Percentiles rank a stretch among this genome's conserved stretches.
Conservation (phyloP, 2,888 invertebrate genomes). For the Sinelater perroti region DNA sequence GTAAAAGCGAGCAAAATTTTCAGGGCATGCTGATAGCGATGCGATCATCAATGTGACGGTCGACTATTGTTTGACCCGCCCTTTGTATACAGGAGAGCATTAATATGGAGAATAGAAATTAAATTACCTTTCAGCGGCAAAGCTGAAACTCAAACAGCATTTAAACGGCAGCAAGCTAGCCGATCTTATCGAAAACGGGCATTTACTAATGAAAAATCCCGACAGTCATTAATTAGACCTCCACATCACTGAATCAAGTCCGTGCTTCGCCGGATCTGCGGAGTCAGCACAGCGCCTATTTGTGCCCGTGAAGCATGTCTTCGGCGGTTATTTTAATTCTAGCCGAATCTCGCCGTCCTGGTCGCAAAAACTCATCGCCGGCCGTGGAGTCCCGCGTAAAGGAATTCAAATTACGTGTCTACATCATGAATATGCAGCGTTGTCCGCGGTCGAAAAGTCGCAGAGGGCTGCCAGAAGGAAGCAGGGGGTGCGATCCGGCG, state of each 20-base stretch:
- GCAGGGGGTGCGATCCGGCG: not conserved
- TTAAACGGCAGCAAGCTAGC: too few relatives aligned
- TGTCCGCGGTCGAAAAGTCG: slow-evolving; percentile 10
- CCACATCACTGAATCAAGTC: too few relatives aligned
- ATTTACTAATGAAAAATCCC: too few relatives aligned
- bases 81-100: not conserved
- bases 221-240: too few relatives aligned
- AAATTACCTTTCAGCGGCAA: not conserved
- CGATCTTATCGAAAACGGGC: too few relatives aligned
- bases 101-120: not conserved
- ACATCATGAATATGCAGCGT: slow-evolving; percentile 18
- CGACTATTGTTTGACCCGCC: not conserved
- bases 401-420: slow-evolving; percentile 17
- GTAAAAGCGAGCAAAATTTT: too few relatives aligned
- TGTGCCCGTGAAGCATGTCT: too few relatives aligned
- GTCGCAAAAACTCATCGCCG: slow-evolving; percentile 5
- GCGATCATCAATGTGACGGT: not conserved
- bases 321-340: too few relatives aligned
- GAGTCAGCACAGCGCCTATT: too few relatives aligned
- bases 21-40: not conserved
- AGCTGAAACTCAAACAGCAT: too few relatives aligned
- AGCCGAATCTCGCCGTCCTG: too few relatives aligned
- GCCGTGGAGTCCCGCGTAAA: not conserved
- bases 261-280: too few relatives aligned
- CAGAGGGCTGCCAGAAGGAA: not conserved